These are phyloP conservation scores for Chrysomela aeneicollis DNA, from an alignment of 2,888 invertebrate genomes.

Conservation along the genomic window DNA sequence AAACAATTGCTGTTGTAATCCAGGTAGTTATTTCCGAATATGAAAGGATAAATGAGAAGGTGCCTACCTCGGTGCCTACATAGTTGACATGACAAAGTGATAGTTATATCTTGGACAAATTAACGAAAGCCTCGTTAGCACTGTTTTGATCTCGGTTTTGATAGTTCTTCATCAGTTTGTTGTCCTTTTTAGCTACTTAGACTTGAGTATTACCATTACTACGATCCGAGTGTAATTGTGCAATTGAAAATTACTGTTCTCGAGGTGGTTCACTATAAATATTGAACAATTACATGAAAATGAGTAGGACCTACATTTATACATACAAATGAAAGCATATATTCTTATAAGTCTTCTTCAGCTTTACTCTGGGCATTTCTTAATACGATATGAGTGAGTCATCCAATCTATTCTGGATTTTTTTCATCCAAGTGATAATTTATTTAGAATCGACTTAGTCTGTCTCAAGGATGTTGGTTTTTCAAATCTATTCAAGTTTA, in stretches of 20 bases:
- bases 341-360: too few species aligned
- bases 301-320: too few species aligned
- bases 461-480: conserved; percentile 9
- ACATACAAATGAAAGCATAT: too few species aligned
- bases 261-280: too few species aligned
- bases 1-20: too few species aligned
- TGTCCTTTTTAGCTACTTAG: background rate
- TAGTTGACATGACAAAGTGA: too few species aligned
- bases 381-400: conserved; percentile 12
- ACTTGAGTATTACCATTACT: background rate
- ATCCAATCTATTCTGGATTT: conserved; percentile 7
- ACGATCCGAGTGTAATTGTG: background rate
- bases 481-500: conserved; percentile 2
- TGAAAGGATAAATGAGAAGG: too few species aligned
- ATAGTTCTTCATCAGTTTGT: background rate
- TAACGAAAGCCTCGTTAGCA: background rate
- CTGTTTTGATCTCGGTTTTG: background rate
- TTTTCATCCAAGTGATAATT: conserved; percentile 14
- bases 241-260: too few species aligned
- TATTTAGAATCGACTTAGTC: conserved; percentile 4
- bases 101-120: too few species aligned
- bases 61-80: too few species aligned
- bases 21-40: too few species aligned
- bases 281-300: too few species aligned
- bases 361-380: background rate